Conservation (phyloP, 2,888 invertebrate species). For the Abrostola tripartita region DNA sequence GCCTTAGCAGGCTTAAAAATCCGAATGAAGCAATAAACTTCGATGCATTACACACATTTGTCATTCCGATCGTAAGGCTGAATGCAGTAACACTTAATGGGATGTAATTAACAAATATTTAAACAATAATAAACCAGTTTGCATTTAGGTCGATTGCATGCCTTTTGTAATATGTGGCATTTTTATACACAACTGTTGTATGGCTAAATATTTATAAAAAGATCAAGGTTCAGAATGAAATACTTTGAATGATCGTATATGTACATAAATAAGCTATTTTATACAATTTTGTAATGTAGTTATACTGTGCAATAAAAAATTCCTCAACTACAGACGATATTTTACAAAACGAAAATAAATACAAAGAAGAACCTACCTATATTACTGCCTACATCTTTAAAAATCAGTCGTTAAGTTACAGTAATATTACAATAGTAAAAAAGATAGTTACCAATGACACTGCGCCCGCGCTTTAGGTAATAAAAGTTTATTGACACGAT, state of each 20-base stretch:
- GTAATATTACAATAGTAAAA: no score
- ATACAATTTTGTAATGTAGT: neutral
- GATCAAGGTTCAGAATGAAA: neutral
- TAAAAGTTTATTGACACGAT: constrained; percentile 1
- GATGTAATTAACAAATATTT: constrained; percentile 40
- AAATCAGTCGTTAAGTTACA: no score
- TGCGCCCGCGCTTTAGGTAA: neutral
- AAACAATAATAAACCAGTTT: constrained; percentile 20
- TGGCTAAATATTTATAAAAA: constrained; percentile 1
- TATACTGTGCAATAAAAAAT: neutral
- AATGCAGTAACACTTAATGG: constrained; percentile 34
- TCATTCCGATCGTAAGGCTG: neutral
- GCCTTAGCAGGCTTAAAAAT: neutral
- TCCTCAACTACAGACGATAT: neutral
- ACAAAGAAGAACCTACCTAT: no score
- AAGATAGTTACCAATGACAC: no score
- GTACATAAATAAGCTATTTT: neutral
- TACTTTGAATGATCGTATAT: neutral
- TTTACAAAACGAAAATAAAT: neutral
- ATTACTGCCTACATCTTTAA: no score
- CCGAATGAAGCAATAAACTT: neutral
- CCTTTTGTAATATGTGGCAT: constrained; percentile 23
- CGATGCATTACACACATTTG: neutral
- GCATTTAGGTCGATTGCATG: constrained; percentile 25
- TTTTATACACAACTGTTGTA: constrained; percentile 13